Percentiles rank a stretch among this genome's conserved stretches.
Evolutionary conservation across 2,888 invertebrate species (phyloP).

Genomic region (Cerastoderma edule): DNA sequence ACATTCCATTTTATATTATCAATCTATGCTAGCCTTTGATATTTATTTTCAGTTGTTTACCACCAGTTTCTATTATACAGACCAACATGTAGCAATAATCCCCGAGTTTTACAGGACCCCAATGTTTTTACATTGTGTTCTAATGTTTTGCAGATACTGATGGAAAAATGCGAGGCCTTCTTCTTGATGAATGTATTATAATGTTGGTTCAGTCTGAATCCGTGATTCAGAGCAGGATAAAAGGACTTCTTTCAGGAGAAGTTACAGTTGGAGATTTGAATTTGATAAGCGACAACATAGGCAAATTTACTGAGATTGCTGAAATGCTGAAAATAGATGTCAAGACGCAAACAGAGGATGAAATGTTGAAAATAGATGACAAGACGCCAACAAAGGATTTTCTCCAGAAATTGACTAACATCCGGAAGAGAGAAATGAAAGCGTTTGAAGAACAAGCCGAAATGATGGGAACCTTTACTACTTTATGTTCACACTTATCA

Average conservation of each 20-base stretch:
- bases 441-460: conserved; percentile 29
- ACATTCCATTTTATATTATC: no score
- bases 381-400: conserved; percentile 6
- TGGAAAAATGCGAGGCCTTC: not conserved
- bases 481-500: conserved; percentile 11
- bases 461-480: conserved; percentile 28
- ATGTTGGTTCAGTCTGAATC: conserved; percentile 27
- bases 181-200: conserved; percentile 26
- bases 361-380: no score
- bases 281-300: conserved; percentile 21
- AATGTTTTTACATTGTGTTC: not conserved
- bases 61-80: no score
- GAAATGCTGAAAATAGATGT: conserved; percentile 13
- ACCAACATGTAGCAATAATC: no score
- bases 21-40: no score
- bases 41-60: no score
- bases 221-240: conserved; percentile 28
- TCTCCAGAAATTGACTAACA: conserved; percentile 10
- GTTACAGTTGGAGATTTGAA: conserved; percentile 32
- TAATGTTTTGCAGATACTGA: conserved; percentile 11
- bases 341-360: no score
- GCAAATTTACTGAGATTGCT: conserved; percentile 37
- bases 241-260: conserved; percentile 26
- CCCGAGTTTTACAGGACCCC: no score
- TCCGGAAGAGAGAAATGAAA: conserved; percentile 34